Conservation (phyloP, 2,888 invertebrate species). For the Lymantria dispar region DNA sequence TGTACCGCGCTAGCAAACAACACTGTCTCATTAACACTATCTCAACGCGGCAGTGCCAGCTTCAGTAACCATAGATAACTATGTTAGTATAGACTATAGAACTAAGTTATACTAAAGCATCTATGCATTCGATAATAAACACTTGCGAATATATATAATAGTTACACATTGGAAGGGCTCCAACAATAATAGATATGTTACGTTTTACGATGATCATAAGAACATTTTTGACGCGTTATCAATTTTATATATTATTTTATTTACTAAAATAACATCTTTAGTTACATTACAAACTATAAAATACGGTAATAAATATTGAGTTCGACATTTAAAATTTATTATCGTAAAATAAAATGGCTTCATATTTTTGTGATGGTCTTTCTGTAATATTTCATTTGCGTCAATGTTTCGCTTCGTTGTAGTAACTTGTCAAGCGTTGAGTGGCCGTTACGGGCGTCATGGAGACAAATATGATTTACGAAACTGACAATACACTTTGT, state of each 20-base stretch:
- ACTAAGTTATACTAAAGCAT: neutral
- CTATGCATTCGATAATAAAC: conserved; percentile 34
- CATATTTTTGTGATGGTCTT: conserved; percentile 28
- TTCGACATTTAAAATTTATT: conserved; percentile 52
- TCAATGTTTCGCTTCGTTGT: conserved; percentile 30
- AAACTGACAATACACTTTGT: conserved; percentile 32
- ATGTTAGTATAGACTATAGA: neutral
- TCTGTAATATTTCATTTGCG: conserved; percentile 34
- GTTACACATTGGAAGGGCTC: conserved; percentile 61
- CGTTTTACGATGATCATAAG: conserved; percentile 52
- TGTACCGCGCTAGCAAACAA: conserved; percentile 32
- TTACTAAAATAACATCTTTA: conserved; percentile 69
- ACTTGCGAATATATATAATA: conserved; percentile 34
- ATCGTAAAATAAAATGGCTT: conserved; percentile 49
- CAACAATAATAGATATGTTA: conserved; percentile 59
- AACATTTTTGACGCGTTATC: conserved; percentile 36
- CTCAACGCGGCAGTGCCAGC: conserved; percentile 2
- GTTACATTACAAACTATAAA: conserved; percentile 56
- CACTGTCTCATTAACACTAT: conserved; percentile 26
- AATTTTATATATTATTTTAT: conserved; percentile 55
- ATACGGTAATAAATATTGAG: conserved; percentile 55
- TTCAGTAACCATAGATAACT: neutral
- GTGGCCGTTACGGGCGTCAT: conserved; percentile 13
- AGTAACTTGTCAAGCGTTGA: conserved; percentile 22
- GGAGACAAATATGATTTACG: conserved; percentile 38